Conservation (phyloP, 2,797 vertebrate genomes). For the Taeniopygia guttata region DNA sequence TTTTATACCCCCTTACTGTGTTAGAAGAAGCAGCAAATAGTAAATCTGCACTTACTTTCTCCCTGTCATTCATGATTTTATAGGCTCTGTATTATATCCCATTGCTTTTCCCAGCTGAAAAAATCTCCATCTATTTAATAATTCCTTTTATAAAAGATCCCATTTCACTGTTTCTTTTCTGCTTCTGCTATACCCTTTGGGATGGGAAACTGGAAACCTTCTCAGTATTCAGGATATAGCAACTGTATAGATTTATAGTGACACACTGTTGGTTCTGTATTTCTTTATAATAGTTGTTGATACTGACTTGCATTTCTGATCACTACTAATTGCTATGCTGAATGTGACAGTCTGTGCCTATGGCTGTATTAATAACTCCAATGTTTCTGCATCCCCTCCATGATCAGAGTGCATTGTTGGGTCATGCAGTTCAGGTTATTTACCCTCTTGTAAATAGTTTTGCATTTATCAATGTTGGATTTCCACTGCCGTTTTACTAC, state of each 20-base stretch:
- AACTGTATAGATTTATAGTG: not conserved
- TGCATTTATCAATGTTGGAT: not conserved
- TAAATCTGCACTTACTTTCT: constrained; percentile 34
- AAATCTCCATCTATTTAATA: constrained; percentile 13
- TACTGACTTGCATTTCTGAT: not conserved
- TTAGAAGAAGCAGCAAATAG: constrained; percentile 13
- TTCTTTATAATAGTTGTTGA: not conserved
- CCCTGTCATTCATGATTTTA: not conserved
- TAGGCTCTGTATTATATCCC: not conserved
- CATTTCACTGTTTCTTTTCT: constrained; percentile 17
- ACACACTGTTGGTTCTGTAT: not conserved
- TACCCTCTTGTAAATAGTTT: not conserved
- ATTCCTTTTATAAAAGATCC: constrained; percentile 22
- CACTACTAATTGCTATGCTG: not conserved
- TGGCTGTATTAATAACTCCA: not conserved
- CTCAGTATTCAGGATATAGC: not conserved
- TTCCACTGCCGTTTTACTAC: not conserved
- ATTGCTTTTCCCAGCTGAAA: constrained; percentile 10
- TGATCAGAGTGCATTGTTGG: not conserved
- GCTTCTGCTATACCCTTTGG: not conserved
- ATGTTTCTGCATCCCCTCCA: not conserved
- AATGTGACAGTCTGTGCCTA: not conserved
- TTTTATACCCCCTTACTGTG: not conserved
- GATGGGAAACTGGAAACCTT: not conserved
- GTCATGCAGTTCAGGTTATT: not conserved